Conservation (phyloP, 1,140 invertebrate genomes). For the Sesamia nonagrioides region DNA sequence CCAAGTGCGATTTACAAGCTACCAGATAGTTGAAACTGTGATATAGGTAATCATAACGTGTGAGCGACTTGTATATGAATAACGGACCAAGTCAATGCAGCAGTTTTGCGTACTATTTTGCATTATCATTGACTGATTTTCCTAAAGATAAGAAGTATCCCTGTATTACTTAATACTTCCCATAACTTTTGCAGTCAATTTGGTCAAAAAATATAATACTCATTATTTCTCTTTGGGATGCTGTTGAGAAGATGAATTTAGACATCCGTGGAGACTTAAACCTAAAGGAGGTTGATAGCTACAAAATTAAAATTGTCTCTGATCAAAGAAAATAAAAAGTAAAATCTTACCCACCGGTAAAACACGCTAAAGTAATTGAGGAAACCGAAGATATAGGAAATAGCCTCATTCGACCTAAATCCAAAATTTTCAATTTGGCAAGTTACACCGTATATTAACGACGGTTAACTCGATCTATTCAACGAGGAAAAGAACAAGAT, state of each 20-base stretch:
- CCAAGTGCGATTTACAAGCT: neutral
- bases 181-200: neutral
- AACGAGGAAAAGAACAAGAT: conserved; percentile 41
- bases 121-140: too few relatives aligned
- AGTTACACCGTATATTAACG: conserved; percentile 24
- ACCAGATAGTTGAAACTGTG: too few relatives aligned
- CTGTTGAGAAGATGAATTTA: neutral
- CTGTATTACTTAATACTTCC: neutral
- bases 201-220: neutral
- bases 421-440: neutral
- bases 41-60: too few relatives aligned
- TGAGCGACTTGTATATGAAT: too few relatives aligned
- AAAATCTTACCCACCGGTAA: neutral
- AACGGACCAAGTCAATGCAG: too few relatives aligned
- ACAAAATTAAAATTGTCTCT: neutral
- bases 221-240: too few relatives aligned
- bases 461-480: conserved; percentile 21
- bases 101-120: too few relatives aligned
- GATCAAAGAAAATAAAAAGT: neutral
- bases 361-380: neutral
- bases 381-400: conserved; percentile 6
- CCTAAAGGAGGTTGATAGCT: neutral
- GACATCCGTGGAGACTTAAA: neutral
- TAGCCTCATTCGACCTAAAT: neutral
- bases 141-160: too few relatives aligned